Percentiles rank a stretch among this genome's conserved stretches.
Conservation (phyloP, 1,140 invertebrate genomes). For the Drosophila repleta region DNA sequence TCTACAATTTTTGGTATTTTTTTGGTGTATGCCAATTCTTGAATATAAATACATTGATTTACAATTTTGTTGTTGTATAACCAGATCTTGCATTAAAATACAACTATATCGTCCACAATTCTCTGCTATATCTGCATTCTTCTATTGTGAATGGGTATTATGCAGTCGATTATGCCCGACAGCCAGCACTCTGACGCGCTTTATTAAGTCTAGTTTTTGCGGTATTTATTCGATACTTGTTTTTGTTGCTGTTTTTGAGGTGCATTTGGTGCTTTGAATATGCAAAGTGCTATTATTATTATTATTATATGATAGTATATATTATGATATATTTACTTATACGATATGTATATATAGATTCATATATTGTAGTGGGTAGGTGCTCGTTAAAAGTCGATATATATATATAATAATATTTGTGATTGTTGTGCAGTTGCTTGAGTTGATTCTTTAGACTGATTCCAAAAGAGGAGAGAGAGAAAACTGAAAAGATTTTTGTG, state of each 20-base stretch:
- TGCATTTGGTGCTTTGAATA: slow-evolving; percentile 71
- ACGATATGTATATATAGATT: slow-evolving; percentile 10
- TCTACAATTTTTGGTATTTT: too few relatives aligned
- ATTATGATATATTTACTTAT: slow-evolving; percentile 15
- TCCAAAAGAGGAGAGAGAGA: slow-evolving; percentile 17
- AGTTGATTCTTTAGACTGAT: slow-evolving; percentile 1
- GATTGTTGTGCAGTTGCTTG: slow-evolving; percentile 55
- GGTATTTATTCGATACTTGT: slow-evolving; percentile 4
- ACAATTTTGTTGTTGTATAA: too few relatives aligned
- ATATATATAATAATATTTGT: slow-evolving; percentile 53
- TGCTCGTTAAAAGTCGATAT: slow-evolving; percentile 41
- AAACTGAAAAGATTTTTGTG: slow-evolving; percentile 55
- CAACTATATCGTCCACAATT: too few relatives aligned
- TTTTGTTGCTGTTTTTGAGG: slow-evolving; percentile 9
- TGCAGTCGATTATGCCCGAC: not conserved
- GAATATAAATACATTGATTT: too few relatives aligned
- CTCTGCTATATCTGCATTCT: too few relatives aligned
- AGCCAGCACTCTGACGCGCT: too few relatives aligned
- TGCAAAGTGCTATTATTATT: slow-evolving; percentile 68
- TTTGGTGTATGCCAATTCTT: too few relatives aligned
- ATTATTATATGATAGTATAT: slow-evolving; percentile 15
- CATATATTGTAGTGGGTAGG: slow-evolving; percentile 28
- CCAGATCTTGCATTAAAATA: too few relatives aligned
- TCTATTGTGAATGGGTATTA: slow-evolving; percentile 7
- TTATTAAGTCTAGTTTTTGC: slow-evolving; percentile 25